Evolutionary conservation across 1,140 invertebrate species (phyloP).

Genomic region (Helicoverpa zea): DNA sequence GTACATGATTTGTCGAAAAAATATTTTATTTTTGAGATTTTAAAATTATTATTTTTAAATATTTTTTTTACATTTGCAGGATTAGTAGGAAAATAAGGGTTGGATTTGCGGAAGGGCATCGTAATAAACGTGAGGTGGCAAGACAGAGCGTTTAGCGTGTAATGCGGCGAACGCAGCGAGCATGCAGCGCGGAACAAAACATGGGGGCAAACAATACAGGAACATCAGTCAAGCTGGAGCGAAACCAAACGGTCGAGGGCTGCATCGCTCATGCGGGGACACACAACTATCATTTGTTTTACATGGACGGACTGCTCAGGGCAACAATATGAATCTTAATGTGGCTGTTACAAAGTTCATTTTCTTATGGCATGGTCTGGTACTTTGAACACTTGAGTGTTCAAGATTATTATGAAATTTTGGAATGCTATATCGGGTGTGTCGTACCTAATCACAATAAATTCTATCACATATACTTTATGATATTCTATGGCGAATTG

Average conservation of each 20-base stretch:
- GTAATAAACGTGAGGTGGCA: conserved; percentile 53
- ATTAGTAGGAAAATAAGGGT: neutral
- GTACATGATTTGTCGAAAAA: neutral
- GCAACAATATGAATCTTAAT: neutral
- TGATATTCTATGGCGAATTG: too few species aligned
- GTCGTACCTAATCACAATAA: too few species aligned
- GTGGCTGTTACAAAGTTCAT: neutral
- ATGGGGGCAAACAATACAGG: conserved; percentile 54
- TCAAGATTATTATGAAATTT: too few species aligned
- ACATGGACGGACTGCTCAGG: neutral
- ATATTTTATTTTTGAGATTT: neutral
- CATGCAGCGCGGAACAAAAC: conserved; percentile 62
- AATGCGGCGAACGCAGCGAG: conserved; percentile 62
- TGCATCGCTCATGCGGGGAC: conserved; percentile 62
- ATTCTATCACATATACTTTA: too few species aligned
- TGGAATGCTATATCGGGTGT: neutral
- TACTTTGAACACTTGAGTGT: neutral
- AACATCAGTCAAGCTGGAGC: conserved; percentile 41
- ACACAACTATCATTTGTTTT: conserved; percentile 38
- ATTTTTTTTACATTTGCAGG: neutral
- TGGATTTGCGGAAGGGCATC: conserved; percentile 11
- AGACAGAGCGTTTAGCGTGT: conserved; percentile 60
- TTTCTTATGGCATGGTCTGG: too few species aligned
- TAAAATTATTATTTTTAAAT: conserved; percentile 10
- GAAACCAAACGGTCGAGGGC: conserved; percentile 35